These are phyloP conservation scores for Choristoneura rosaceana DNA, from an alignment of 2,888 invertebrate species.

Conservation along the genomic window DNA sequence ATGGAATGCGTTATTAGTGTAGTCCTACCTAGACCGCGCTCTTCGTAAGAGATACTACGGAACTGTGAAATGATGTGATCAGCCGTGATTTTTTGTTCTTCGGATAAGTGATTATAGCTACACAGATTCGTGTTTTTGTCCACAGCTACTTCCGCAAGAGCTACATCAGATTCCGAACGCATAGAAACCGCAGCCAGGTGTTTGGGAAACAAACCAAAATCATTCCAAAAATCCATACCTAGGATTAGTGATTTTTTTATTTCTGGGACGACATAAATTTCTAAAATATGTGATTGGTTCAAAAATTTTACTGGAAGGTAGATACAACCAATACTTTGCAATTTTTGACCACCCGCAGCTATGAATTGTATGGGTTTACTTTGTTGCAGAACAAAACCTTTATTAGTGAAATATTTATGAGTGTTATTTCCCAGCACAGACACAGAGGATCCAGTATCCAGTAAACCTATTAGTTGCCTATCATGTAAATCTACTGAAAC, in stretches of 20 bases:
- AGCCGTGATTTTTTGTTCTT: not conserved
- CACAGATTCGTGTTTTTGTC: not conserved
- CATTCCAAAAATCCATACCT: constrained; percentile 3
- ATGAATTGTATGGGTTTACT: not conserved
- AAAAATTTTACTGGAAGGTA: not conserved
- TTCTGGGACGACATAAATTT: not conserved
- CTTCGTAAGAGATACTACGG: no score
- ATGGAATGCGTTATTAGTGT: not conserved
- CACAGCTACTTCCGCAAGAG: no score
- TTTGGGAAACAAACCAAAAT: no score
- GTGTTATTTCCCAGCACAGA: not conserved
- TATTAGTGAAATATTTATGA: not conserved
- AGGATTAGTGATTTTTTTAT: not conserved
- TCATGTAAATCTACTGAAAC: no score
- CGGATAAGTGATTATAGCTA: not conserved
- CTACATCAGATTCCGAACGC: no score
- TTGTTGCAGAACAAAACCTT: not conserved
- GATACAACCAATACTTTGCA: not conserved
- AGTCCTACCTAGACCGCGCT: not conserved
- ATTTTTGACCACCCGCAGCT: constrained; percentile 6
- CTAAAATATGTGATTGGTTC: not conserved
- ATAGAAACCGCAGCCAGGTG: no score
- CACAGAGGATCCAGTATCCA: not conserved
- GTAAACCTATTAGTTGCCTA: no score
- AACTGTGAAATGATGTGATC: no score